Evolutionary conservation across 2,888 invertebrate species (phyloP).

Genomic region (Drosophila anceps): DNA sequence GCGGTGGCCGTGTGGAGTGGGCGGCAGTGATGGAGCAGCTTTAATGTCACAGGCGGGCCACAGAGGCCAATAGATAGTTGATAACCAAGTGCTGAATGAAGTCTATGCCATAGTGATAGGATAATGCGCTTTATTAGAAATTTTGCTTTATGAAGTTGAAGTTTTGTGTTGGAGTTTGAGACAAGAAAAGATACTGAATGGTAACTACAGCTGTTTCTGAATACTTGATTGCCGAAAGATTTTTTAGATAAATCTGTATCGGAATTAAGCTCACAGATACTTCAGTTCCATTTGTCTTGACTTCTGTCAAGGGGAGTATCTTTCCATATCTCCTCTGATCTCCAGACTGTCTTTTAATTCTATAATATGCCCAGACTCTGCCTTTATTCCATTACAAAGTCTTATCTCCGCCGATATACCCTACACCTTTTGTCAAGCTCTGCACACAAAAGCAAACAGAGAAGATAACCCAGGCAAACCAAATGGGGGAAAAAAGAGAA

Average conservation of each 20-base stretch:
- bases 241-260: neutral
- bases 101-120: neutral
- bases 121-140: conserved; percentile 14
- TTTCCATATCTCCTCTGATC: neutral
- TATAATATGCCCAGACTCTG: neutral
- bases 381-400: neutral
- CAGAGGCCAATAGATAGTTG: conserved; percentile 38
- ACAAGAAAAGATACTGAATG: neutral
- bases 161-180: neutral
- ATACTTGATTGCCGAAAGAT: neutral
- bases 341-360: neutral
- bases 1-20: neutral
- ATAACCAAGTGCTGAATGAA: neutral
- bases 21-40: conserved; percentile 49
- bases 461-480: conserved; percentile 34
- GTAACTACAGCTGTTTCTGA: neutral
- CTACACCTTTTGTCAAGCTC: conserved; percentile 20
- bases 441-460: conserved; percentile 40
- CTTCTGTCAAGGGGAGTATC: too few relatives aligned
- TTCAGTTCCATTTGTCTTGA: neutral
- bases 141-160: neutral
- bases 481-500: conserved; percentile 8
- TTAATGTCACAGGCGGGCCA: conserved; percentile 56
- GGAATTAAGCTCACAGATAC: neutral
- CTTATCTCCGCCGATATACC: conserved; percentile 33